Evolutionary conservation across 2,113 vertebrate genomes (phyloP), one percentile per base, ranked within the genome.

Genomic region (Cromileptes altivelis): DNA sequence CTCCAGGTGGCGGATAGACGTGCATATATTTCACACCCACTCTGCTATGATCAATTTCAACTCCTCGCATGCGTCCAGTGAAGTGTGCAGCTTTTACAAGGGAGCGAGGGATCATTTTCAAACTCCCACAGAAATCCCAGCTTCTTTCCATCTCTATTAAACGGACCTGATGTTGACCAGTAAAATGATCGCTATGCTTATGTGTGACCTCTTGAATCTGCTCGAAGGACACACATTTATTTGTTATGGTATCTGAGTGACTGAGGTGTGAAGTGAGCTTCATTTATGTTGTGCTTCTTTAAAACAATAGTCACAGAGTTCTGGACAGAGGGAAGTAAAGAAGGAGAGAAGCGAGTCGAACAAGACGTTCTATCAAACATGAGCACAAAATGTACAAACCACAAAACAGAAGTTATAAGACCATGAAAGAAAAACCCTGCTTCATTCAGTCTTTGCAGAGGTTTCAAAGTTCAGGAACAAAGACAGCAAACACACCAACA

Each of bases 11-110:
- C 87, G 1, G 42, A 68, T 85, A 15, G 63, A 82, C 25, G 61
- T 3, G 81, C 77, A 21, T 91, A 85, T 82, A 89, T 70, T 90
- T 92, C 93, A 93, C 90, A 87, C 84, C 82, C 92, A 85, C 90
- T 87, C 80, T 68, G 80, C 90, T 79, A 62, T 61, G 88, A 94
- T 93, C 91, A 76, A 45, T 93, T 94, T 91, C 88, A 85, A 77
- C 84, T 81, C 82, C 71, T 88, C 12, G 81, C 90, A 91, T 90
- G 88, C 79, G 78, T 85, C 83, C 82, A 85, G 89, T 87, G 77
- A 84, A 91, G 89, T 82, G 89, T 88, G 89, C 73, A 90, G 85
- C 89, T 90, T 94, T 94, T 90, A 94, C 88, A 91, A 91, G 92
- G 42, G 45, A 64, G 79, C 76, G 60, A 50, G 6, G 86, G 92